Percentiles rank a stretch among this genome's conserved stretches.
Conservation (phyloP, 2,888 invertebrate genomes). For the Parnassius smintheus region DNA sequence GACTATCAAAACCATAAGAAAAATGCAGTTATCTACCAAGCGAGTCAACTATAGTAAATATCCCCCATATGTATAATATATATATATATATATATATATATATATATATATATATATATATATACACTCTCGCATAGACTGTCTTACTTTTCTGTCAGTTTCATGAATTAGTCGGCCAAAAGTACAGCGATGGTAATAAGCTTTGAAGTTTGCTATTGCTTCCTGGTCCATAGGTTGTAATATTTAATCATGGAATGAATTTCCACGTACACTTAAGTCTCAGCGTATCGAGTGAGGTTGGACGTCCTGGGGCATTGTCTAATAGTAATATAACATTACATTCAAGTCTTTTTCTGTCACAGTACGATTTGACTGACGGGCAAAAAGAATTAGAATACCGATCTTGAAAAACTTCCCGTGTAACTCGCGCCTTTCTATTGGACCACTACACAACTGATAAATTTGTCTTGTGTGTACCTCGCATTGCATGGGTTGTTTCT, state of each 20-base stretch:
- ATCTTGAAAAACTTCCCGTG: constrained; percentile 34
- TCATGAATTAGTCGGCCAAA: constrained; percentile 29
- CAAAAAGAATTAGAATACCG: constrained; percentile 34
- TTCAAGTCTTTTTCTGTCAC: constrained; percentile 29
- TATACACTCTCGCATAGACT: constrained; percentile 32
- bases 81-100: no score
- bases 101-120: no score
- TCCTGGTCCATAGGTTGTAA: constrained; percentile 25
- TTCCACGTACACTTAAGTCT: constrained; percentile 15
- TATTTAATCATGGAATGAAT: constrained; percentile 2
- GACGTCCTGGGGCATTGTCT: constrained; percentile 33
- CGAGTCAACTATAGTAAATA: no score
- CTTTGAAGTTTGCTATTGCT: constrained; percentile 29
- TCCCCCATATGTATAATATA: no score
- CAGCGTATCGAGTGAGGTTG: constrained; percentile 27
- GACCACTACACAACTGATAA: constrained; percentile 44
- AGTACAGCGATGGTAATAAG: constrained; percentile 1
- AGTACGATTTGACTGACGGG: constrained; percentile 34
- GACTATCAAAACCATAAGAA: no score
- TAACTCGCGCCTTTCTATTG: constrained; percentile 43
- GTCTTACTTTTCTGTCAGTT: constrained; percentile 27
- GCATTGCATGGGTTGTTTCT: constrained; percentile 36
- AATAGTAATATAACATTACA: constrained; percentile 34
- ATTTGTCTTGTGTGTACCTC: constrained; percentile 37
- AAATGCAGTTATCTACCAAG: no score